Conservation (phyloP, 2,888 invertebrate species). For the Xestia rhomboidea region DNA sequence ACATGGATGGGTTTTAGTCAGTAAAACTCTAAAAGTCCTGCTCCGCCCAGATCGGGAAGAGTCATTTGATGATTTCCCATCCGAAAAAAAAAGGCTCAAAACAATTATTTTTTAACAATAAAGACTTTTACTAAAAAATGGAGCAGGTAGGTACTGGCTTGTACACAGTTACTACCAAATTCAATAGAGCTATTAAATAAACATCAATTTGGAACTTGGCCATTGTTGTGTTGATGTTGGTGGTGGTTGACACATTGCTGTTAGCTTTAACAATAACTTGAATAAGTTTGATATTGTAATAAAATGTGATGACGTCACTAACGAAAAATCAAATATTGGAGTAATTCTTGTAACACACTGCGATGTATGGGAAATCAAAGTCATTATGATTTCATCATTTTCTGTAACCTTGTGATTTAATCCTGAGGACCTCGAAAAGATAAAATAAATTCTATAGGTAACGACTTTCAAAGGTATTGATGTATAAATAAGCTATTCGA, state of each 20-base stretch:
- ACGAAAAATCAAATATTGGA: neutral
- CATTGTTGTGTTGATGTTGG: slow-evolving; percentile 6
- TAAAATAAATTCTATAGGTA: neutral
- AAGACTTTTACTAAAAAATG: neutral
- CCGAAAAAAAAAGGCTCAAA: neutral
- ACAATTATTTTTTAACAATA: neutral
- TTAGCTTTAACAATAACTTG: slow-evolving; percentile 26
- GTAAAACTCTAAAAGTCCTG: too few relatives aligned
- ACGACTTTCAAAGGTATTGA: neutral
- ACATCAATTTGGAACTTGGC: slow-evolving; percentile 17
- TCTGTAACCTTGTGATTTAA: neutral
- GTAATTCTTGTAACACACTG: neutral
- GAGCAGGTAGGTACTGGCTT: neutral
- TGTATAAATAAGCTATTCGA: too few relatives aligned
- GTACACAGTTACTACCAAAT: neutral
- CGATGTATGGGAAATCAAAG: neutral
- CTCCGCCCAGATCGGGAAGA: too few relatives aligned
- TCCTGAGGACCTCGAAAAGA: neutral
- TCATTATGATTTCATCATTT: neutral
- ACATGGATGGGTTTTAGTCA: too few relatives aligned
- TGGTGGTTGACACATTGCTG: slow-evolving; percentile 19
- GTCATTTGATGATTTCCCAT: too few relatives aligned
- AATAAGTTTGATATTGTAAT: neutral
- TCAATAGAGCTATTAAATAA: slow-evolving; percentile 34
- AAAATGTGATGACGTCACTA: slow-evolving; percentile 26